These are phyloP conservation scores for Maccullochella peelii DNA, from an alignment of 2,113 vertebrate genomes.

Conservation along the genomic window DNA sequence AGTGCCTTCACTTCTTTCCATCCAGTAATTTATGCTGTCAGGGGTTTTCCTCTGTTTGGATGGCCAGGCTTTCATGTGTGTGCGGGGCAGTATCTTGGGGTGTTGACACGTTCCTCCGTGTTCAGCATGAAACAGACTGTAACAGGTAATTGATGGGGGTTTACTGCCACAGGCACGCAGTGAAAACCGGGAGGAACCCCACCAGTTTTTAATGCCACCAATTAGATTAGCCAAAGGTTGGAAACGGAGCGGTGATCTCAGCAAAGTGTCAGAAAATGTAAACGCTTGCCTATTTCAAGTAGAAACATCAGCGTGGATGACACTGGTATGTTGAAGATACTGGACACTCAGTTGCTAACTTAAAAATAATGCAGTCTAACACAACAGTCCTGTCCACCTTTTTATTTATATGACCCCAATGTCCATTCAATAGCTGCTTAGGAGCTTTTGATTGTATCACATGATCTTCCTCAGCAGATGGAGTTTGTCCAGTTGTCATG, in stretches of 20 bases:
- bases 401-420: background rate
- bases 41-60: conserved; percentile 67
- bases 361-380: background rate
- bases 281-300: background rate
- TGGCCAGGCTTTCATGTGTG: conserved; percentile 56
- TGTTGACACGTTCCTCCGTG: conserved; percentile 69
- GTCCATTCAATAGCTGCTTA: background rate
- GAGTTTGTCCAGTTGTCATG: background rate
- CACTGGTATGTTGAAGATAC: background rate
- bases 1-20: conserved; percentile 65
- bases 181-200: conserved; percentile 32
- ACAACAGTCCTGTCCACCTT: background rate
- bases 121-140: conserved; percentile 61
- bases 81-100: conserved; percentile 58
- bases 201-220: conserved; percentile 42
- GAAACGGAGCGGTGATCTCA: conserved; percentile 1
- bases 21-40: conserved; percentile 79
- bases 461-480: background rate
- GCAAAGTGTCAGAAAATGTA: conserved; percentile 19
- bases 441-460: background rate
- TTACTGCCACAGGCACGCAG: conserved; percentile 42
- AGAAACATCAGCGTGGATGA: background rate
- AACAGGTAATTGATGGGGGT: conserved; percentile 68
- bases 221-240: conserved; percentile 44
- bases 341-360: background rate